These are phyloP conservation scores for Polypterus senegalus DNA, from an alignment of 2,113 vertebrate species.

Conservation along the genomic window DNA sequence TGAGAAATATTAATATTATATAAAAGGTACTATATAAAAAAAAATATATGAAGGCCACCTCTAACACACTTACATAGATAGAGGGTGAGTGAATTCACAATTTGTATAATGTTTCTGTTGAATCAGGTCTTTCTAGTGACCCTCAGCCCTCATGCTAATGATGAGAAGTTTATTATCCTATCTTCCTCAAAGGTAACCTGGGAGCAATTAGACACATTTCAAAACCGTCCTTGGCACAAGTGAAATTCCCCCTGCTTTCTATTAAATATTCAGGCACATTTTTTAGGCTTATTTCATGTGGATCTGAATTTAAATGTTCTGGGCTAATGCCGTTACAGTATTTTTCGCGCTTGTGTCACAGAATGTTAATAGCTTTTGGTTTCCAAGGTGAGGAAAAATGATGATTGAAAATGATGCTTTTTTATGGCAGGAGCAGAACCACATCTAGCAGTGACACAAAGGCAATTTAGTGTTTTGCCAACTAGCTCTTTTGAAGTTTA, in stretches of 20 bases:
- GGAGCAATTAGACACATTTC: constrained; percentile 13
- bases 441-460: background rate
- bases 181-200: constrained; percentile 2
- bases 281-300: background rate
- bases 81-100: no score
- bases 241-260: background rate
- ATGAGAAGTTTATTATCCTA: constrained; percentile 3
- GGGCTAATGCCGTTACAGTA: background rate
- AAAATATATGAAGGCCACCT: no score
- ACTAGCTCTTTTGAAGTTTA: background rate
- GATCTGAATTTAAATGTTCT: constrained; percentile 6
- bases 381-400: background rate
- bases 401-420: background rate
- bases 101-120: no score
- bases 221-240: constrained; percentile 5
- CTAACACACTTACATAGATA: no score
- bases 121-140: background rate
- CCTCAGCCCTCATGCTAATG: background rate
- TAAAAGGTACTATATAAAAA: no score
- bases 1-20: no score
- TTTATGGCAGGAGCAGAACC: background rate
- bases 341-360: background rate
- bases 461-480: background rate
- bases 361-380: constrained; percentile 2
- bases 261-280: background rate